Evolutionary conservation across 2,888 invertebrate species (phyloP), one percentile per base, ranked within the genome.

Genomic region (Agriopis aurantiaria): DNA sequence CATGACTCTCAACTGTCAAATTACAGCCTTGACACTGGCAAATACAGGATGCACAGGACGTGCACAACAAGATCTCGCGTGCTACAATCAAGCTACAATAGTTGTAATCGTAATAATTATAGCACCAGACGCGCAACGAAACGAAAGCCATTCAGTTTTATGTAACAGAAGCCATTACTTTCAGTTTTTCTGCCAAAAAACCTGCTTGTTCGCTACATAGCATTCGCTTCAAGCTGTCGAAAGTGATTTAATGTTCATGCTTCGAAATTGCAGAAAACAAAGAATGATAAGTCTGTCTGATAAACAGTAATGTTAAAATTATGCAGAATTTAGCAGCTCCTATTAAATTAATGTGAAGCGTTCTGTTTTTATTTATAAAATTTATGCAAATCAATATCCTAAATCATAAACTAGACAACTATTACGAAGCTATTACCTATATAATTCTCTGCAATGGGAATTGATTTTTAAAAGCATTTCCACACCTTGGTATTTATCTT

Each of bases 61-160:
- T 33, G 23, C 2, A 33, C 33, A 33, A 33, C 33, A 33, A 33
- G 5, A 1, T 33, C 33, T 33, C 33, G 3, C 33, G 33, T 33
- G 33, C 33, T 33, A 33, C 43, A 56, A 62, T 59, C 33, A 5
- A 5, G 33, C 33, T 33, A 33, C 43, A 56, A 62, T 59, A 52
- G 61, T 71, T 65, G 51, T 57, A 62, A 53, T 14, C 53, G 40
- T 17, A 5, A 33, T 33, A 33, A 68, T 59, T 52, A 56, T 53
- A 55, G 17, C 61, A 71, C 65, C 63, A 69, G 63, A 63, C 72
- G 75, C 74, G 76, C 67, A 75, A 70, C 75, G 68, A 81, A 83
- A 79, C 75, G 83, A 83, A 83, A 84, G 81, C 80, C 73, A 78
- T 79, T 73, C 74, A 71, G 68, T 75, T 82, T 84, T 83, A 85